Base-by-base conservation (phyloP, 2,113 vertebrate species). In the Turdus rufiventris region DNA sequence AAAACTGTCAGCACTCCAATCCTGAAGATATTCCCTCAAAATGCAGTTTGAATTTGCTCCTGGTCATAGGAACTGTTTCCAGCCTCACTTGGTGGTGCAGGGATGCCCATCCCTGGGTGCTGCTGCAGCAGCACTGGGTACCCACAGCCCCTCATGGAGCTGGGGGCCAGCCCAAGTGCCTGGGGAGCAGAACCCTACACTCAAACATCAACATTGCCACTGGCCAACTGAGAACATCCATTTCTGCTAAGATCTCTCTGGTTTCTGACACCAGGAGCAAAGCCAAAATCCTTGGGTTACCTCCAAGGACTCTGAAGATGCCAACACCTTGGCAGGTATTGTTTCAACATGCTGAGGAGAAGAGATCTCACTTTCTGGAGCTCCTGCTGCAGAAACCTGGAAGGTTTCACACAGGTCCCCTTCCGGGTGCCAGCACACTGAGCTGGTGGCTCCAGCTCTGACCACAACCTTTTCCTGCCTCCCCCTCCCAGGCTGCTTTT, bases 121-220 rank as follows among this genome's bases (percentile, higher is more conserved):
- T 7, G 6, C 42, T 5, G 21, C 31, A 57, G 40, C 56, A 43
- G 6, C 81, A 0, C 40, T 8, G 60, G 17, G 51, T 9, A 28
- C 38, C 66, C 11, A 2, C 38, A 58, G 62, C 38, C 23, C 50
- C 3, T 2, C 1, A 0, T 0, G 0, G 54, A 26, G 10, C 8
- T 51, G 36, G 31, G 31, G 43, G 53, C 23, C 58, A 13, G 18
- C 38, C 63, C 85, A 16, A 3, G 21, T 2, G 50, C 25, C 60
- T 18, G 51, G n/a, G 75, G 31, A 5, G 6, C 29, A 68, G n/a
- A 56, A 28, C 9, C 12, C 1, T 2, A 7, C 12, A 5, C 47
- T 42, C 51, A 4, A 24, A 19, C 8, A 5, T 3, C 38, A 15
- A 19, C 19, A 85, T 28, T 31, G 21, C 50, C 4, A 0, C 20